phyloP scores from a whole-genome alignment of 1,140 invertebrate genomes.

The Hylaeus anthracinus region DNA sequence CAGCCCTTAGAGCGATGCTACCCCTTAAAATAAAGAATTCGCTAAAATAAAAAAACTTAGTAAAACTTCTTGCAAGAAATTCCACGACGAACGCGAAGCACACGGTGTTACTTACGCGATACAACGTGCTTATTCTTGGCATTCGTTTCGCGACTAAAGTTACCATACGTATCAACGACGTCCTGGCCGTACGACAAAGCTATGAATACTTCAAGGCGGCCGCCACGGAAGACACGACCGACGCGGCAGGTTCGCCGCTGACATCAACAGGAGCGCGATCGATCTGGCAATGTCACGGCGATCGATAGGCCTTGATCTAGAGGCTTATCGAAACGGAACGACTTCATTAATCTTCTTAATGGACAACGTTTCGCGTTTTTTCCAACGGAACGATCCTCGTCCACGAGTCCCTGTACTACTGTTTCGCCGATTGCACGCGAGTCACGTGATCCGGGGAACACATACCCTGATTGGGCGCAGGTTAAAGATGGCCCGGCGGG shows the following conservation, averaged over 20 bases:
- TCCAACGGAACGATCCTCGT: background rate
- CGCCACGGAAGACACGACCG: conserved; percentile 17
- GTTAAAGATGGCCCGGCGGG: too few relatives aligned
- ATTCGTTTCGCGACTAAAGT: conserved; percentile 54
- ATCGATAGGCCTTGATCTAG: conserved; percentile 31
- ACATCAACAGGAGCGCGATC: conserved; percentile 8
- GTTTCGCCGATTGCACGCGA: background rate
- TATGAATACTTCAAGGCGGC: conserved; percentile 73
- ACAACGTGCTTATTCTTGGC: conserved; percentile 60
- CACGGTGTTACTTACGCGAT: conserved; percentile 11
- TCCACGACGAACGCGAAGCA: background rate
- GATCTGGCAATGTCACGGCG: conserved; percentile 24
- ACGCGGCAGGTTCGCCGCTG: too few relatives aligned
- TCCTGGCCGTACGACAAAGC: conserved; percentile 39
- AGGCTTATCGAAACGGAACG: conserved; percentile 21
- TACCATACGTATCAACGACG: conserved; percentile 57
- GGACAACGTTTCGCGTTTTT: background rate
- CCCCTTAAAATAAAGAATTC: too few relatives aligned
- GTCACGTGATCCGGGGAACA: background rate
- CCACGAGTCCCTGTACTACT: background rate
- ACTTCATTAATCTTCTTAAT: conserved; percentile 28
- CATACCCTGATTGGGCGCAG: background rate
- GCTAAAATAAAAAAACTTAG: too few relatives aligned
- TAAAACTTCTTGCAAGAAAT: too few relatives aligned
- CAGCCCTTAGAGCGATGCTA: too few relatives aligned